A percentile compares a stretch with the other conserved stretches of the same genome.
These are phyloP conservation scores for Hexactinellida sp. DNA, from an alignment of 37 sponge, comb jelly and placozoan species.

Conservation along the genomic window DNA sequence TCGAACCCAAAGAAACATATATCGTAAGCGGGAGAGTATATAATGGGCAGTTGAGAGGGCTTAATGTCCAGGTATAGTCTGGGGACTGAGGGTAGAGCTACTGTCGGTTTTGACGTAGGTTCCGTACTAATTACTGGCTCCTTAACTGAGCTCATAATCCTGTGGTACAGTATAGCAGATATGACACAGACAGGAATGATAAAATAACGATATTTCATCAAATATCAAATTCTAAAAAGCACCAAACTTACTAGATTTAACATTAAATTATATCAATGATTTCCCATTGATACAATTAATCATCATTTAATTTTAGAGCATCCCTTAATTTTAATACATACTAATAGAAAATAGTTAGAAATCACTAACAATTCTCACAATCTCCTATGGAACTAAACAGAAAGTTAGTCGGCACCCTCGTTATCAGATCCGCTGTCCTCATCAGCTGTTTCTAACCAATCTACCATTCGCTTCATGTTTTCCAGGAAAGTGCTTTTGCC, in stretches of 20 bases:
- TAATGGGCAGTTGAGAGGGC: slow-evolving; percentile 48
- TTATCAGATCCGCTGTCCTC: slow-evolving; percentile 42
- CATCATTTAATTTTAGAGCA: no score
- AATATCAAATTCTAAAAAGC: no score
- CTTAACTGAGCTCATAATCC: not conserved
- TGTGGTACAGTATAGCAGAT: not conserved
- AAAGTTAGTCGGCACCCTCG: not conserved
- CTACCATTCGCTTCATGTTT: slow-evolving; percentile 81
- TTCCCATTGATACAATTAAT: no score
- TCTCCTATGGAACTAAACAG: no score
- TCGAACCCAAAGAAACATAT: slow-evolving; percentile 63
- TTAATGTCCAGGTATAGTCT: slow-evolving; percentile 19
- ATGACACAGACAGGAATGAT: not conserved
- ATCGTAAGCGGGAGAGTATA: slow-evolving; percentile 53
- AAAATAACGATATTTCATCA: not conserved
- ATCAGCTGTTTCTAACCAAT: slow-evolving; percentile 86
- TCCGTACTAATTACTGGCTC: not conserved
- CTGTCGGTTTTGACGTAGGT: not conserved
- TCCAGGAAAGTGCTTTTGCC: slow-evolving; percentile 72
- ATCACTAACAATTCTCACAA: no score
- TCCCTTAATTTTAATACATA: no score
- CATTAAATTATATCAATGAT: no score
- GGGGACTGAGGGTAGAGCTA: not conserved
- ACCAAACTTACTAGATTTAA: no score
- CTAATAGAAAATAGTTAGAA: no score